Evolutionary conservation across 2,113 vertebrate species (phyloP), one percentile per base, ranked within the genome.

Genomic region (Cochlearius cochlearius): DNA sequence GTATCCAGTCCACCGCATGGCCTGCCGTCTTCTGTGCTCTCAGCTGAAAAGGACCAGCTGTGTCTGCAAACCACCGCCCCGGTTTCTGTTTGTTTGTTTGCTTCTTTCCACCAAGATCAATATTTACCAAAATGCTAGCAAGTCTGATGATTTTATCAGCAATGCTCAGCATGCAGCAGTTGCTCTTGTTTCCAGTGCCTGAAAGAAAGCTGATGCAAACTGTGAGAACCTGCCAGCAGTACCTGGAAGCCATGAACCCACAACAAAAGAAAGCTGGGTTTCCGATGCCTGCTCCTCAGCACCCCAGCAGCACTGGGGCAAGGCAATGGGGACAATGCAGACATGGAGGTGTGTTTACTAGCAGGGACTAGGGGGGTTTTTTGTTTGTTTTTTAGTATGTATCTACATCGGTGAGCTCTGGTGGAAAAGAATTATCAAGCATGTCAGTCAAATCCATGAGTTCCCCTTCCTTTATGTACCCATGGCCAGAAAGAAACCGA

Each of bases 371-470:
- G 15, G 19, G 19, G 9, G 4, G 4, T 30, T 38, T 58, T 10
- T 32, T 73, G 30, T 84, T 86, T 76, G 23, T 5, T 69, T 83
- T 80, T 88, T 67, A 66, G 55, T 66, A 19, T 29, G 10, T 58
- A 60, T 49, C 45, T 94, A 53, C 30, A 50, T 45, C 38, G 20
- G n/a, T 3, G 7, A 79, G 32, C 52, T 88, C n/a, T 59, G n/a
- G 13, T 58, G 83, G 73, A 92, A 86, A 93, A 90, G 63, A 95
- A 90, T 83, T 92, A 86, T 36, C 72, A 83, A 75, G n/a, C 16
- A 84, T 1, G 10, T 81, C 79, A 5, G 7, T 77, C 82, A 93
- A 71, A 93, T 67, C 47, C 36, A 10, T 22, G 34, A 71, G 32
- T 71, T 91, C 13, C 29, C 43, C 39, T 87, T 91, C 72, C 69